Conservation (phyloP, 2,888 invertebrate species). For the Harpalus rufipes region DNA sequence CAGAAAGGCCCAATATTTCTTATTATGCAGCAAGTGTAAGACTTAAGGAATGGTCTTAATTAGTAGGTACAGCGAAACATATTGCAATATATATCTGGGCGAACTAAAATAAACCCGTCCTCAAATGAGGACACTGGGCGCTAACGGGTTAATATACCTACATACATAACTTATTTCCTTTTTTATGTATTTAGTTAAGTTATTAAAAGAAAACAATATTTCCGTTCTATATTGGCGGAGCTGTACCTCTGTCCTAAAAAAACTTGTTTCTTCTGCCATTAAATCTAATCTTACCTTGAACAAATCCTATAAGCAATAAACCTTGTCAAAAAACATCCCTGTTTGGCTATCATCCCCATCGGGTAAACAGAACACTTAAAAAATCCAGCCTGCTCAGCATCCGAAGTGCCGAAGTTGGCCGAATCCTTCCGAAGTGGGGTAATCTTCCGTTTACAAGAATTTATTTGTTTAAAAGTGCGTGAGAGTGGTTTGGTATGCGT, state of each 20-base stretch:
- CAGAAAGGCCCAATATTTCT: too few species aligned
- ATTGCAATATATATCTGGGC: too few species aligned
- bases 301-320: slow-evolving; percentile 43
- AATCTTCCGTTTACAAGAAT: slow-evolving; percentile 66
- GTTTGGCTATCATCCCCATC: slow-evolving; percentile 28
- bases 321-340: slow-evolving; percentile 39
- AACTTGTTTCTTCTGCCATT: slow-evolving; percentile 17
- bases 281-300: slow-evolving; percentile 21
- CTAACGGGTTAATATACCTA: too few species aligned
- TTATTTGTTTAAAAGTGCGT: slow-evolving; percentile 67
- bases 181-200: too few species aligned
- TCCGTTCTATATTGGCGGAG: background rate
- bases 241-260: background rate
- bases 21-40: too few species aligned
- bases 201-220: background rate
- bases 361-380: slow-evolving; percentile 65
- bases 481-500: slow-evolving; percentile 34
- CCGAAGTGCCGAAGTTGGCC: slow-evolving; percentile 16
- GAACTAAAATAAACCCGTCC: too few species aligned
- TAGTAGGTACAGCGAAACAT: too few species aligned
- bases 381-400: slow-evolving; percentile 62
- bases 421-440: slow-evolving; percentile 42
- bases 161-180: too few species aligned
- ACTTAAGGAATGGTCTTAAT: too few species aligned
- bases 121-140: too few species aligned